Evolutionary conservation across 2,888 invertebrate genomes (phyloP), one percentile per base, ranked within the genome.

Genomic region (Molorchus minor): DNA sequence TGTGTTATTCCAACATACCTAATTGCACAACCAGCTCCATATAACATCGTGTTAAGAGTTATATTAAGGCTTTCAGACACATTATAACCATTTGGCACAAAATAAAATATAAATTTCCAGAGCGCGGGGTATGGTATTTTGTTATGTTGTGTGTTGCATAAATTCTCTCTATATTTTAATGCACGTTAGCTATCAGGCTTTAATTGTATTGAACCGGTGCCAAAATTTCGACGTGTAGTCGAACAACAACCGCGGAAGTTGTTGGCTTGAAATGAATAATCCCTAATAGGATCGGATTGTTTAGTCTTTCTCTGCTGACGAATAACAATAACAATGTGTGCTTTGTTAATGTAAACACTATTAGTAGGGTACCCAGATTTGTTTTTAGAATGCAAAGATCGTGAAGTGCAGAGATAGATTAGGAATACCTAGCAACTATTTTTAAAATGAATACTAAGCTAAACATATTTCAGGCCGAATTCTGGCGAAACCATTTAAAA

Each of bases 241-340:
- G 19, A 49, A 49, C 47, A 61, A 61, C 58, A n/a, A 64, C 64
- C 64, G 61, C 61, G 65, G 67, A 69, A 69, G 63, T 64, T 55
- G 53, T 58, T 60, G 25, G 51, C 51, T 38, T n/a, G 21, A 33
- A 47, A 61, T 65, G 62, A 67, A 66, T 67, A 66, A 62, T 63
- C 63, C 63, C 54, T 57, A 58, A 57, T 62, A 56, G 62, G 62
- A 62, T 62, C 52, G 63, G 66, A 65, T 71, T 71, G 71, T 71
- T 71, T 68, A 71, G 69, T 71, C 69, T 71, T 67, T 71, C 69
- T 71, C 66, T 65, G 64, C 57, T 47, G 58, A 43, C 58, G 56
- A 61, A 62, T 63, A 68, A 49, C 38, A 49, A 36, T 49, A 49
- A 49, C 49, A 49, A 21, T 38, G 38, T 49, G 49, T 61, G 63